Conservation (phyloP, 92 coral and sea anemone genomes). For the Nematostella vectensis region DNA sequence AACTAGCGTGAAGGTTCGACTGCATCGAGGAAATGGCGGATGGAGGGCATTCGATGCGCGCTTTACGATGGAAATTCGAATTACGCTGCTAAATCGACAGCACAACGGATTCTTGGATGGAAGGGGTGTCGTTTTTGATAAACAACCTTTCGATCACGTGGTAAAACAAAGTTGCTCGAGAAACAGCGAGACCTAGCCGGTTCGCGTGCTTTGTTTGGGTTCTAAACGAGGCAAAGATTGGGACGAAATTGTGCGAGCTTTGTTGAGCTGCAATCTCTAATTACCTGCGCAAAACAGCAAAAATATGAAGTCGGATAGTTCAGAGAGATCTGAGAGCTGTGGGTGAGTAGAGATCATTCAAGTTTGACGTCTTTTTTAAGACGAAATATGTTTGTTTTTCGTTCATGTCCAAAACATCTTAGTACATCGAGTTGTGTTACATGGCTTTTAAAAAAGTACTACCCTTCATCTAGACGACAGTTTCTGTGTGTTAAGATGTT, state of each 20-base stretch:
- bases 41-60: constrained; percentile 14
- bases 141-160: constrained; percentile 1
- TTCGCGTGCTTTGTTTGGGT: constrained; percentile 6
- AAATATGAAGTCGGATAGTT: constrained; percentile 31
- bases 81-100: constrained; percentile 16
- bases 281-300: too few species aligned
- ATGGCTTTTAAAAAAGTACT: too few species aligned
- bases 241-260: too few species aligned
- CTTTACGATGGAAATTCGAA: constrained; percentile 44
- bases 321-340: constrained; percentile 29
- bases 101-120: constrained; percentile 16
- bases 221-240: constrained; percentile 1
- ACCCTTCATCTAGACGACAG: too few species aligned
- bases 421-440: too few species aligned
- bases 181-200: background rate
- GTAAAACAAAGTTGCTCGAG: background rate
- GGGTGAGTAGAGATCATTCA: constrained; percentile 29
- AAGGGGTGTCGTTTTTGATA: constrained; percentile 2
- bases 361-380: too few species aligned
- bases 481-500: too few species aligned
- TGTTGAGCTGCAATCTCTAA: too few species aligned
- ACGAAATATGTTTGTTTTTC: too few species aligned
- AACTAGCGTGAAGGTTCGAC: background rate
- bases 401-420: too few species aligned
- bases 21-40: constrained; percentile 13